phyloP scores from a whole-genome alignment of 2,113 vertebrate species.

The Sarotherodon lohbergeri region DNA sequence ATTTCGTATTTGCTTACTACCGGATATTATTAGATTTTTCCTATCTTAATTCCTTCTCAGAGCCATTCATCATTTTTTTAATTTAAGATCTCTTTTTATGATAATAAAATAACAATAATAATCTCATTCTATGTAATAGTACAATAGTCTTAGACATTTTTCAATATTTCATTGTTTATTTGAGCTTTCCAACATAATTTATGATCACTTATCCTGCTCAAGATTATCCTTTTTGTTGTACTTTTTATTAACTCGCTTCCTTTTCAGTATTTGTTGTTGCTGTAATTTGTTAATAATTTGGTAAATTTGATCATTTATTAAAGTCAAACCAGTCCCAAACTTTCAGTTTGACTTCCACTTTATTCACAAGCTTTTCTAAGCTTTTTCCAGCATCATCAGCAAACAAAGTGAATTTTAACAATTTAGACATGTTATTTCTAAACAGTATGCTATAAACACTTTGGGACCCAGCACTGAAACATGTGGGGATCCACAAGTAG shows the following conservation, averaged over 20 bases:
- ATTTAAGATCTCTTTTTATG: neutral
- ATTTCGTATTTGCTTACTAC: neutral
- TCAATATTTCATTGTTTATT: neutral
- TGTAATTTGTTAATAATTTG: neutral
- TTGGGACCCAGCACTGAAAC: neutral
- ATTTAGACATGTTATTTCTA: neutral
- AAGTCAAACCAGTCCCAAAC: neutral
- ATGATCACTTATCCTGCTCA: neutral
- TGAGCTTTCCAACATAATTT: neutral
- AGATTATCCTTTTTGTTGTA: neutral
- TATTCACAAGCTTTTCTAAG: neutral
- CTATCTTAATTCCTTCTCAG: neutral
- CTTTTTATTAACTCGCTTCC: neutral
- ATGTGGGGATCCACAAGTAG: neutral
- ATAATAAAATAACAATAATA: neutral
- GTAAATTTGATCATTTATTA: neutral
- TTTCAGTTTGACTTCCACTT: neutral
- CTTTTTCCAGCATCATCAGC: neutral
- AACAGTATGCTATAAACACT: neutral
- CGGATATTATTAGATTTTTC: neutral
- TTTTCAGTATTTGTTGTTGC: neutral
- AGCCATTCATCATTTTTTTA: neutral
- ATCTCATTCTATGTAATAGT: neutral
- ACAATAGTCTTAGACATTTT: neutral
- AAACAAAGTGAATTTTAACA: neutral